These are phyloP conservation scores for Danio tinwini DNA, from an alignment of 2,797 vertebrate genomes.

Conservation along the genomic window DNA sequence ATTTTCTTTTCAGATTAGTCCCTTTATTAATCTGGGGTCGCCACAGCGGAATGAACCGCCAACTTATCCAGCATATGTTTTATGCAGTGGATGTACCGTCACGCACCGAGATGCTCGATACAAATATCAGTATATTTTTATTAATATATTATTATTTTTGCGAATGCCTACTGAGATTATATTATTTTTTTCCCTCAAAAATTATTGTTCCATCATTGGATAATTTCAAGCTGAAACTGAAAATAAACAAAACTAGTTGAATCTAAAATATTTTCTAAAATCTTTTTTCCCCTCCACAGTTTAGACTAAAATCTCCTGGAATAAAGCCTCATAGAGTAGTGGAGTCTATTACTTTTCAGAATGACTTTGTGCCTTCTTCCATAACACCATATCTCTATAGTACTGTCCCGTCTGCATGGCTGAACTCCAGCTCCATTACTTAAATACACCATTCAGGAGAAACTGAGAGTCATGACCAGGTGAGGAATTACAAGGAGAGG, in stretches of 20 bases:
- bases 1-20: too few relatives aligned
- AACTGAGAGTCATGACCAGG: conserved; percentile 14
- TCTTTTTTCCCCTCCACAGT: not conserved
- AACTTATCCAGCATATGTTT: too few relatives aligned
- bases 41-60: too few relatives aligned
- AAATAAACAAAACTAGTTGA: conserved; percentile 57
- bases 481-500: conserved; percentile 6
- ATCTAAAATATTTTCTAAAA: not conserved
- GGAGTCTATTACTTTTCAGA: conserved; percentile 20
- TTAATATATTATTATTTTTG: too few relatives aligned
- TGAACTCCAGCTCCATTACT: conserved; percentile 13
- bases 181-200: too few relatives aligned
- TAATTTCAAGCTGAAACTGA: not conserved
- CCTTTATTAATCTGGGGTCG: too few relatives aligned
- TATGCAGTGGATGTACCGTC: too few relatives aligned
- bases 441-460: conserved; percentile 12
- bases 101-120: too few relatives aligned
- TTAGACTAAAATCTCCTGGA: not conserved
- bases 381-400: conserved; percentile 15
- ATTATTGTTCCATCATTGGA: not conserved
- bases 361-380: conserved; percentile 24
- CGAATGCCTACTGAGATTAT: too few relatives aligned
- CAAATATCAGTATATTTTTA: too few relatives aligned
- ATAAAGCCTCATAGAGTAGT: not conserved
- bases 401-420: not conserved